Conservation (phyloP, 2,113 vertebrate species). For the Emydocephalus ijimae region DNA sequence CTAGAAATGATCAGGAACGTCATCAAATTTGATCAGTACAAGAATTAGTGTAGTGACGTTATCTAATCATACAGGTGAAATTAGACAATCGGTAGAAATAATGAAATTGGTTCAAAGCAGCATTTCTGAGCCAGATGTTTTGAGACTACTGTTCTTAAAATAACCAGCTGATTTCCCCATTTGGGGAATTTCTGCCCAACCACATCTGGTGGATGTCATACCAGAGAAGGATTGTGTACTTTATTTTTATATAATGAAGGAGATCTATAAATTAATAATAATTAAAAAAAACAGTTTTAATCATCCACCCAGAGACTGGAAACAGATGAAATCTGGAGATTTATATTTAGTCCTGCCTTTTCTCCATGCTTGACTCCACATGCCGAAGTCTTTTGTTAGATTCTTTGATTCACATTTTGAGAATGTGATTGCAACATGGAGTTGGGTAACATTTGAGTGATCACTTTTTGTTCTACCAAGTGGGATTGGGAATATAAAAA, state of each 20-base stretch:
- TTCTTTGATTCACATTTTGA: background rate
- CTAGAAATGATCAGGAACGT: background rate
- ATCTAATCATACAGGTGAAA: constrained; percentile 29
- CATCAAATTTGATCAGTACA: constrained; percentile 29
- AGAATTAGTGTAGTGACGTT: constrained; percentile 32
- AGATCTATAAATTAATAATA: background rate
- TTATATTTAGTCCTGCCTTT: background rate
- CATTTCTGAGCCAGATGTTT: background rate
- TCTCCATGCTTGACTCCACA: background rate
- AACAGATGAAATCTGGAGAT: background rate
- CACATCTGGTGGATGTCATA: background rate
- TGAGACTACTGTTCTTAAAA: background rate
- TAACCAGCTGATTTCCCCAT: background rate
- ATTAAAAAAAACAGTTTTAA: background rate
- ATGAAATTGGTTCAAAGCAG: constrained; percentile 11
- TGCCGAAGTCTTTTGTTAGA: background rate
- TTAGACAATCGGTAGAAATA: constrained; percentile 43
- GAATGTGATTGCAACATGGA: background rate
- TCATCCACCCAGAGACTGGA: background rate
- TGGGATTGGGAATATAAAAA: background rate
- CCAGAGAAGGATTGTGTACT: background rate
- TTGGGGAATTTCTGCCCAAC: background rate
- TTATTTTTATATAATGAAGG: background rate
- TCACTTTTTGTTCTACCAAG: background rate
- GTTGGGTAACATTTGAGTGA: background rate